Base-by-base conservation (phyloP, 2,888 invertebrate species). In the Apodemia mormo region DNA sequence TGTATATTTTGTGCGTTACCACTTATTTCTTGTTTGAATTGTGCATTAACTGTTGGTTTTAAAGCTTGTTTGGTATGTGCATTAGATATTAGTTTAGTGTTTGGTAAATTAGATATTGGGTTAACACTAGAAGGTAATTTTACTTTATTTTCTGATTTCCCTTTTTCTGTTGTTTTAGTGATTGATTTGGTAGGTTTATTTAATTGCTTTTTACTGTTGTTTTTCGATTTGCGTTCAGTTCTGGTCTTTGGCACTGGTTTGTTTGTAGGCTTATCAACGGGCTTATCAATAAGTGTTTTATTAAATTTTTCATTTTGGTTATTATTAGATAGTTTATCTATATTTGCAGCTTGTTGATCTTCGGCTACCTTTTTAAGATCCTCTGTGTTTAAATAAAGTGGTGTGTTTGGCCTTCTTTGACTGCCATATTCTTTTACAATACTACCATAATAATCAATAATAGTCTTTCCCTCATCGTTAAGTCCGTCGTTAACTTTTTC, bases 371-470 rank as follows among this genome's bases (percentile, higher is more conserved):
- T 94, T 79, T 94, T 95, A 67, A 96, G 83, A 70, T 95, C 95
- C 70, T 95, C 95, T 7, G 94, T 94, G 76, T 95, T 94, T 33
- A 95, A 88, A 77, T 95, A 95, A 58, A 95, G 83, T 0, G 94
- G 94, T 12, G 94, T 88, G 66, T 87, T 82, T 8, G 90, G 82
- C 79, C 89, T 93, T 73, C 92, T 93, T 22, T 89, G 89, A 70
- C 87, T 89, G 14, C 96, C 95, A 78, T 95, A 95, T 81, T 95
- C 96, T 78, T 95, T 95, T 1, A 97, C 96, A 75, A 97, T 95
- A 82, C 96, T 97, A 29, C 96, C 96, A 79, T 97, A 97, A 82
- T 97, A 96, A 87, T 96, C 96, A 22, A 96, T 96, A 0, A 96
- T 95, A 0, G 95, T 95, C 82, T 94, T 95, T 0, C 95, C 94